A percentile compares a stretch with the other conserved stretches of the same genome.
These are phyloP conservation scores for Carterocephalus palaemon DNA, from an alignment of 2,888 invertebrate species.

Conservation along the genomic window DNA sequence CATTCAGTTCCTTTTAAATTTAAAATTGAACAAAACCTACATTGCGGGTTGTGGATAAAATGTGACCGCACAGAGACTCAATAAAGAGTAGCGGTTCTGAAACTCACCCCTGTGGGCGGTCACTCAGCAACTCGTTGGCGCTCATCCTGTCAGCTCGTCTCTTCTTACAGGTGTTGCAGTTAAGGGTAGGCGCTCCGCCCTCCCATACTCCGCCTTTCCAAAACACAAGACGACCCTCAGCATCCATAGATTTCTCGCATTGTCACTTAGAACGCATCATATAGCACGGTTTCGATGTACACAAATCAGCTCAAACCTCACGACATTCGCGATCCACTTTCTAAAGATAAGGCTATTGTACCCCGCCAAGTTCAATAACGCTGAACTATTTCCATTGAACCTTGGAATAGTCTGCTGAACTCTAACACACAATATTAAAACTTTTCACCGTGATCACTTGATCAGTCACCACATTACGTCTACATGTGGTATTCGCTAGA, in stretches of 20 bases:
- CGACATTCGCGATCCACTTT: slow-evolving; percentile 22
- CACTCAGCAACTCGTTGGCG: slow-evolving; percentile 42
- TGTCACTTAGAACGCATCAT: slow-evolving; percentile 25
- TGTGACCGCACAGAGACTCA: too few species aligned
- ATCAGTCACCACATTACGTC: slow-evolving; percentile 44
- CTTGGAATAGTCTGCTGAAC: slow-evolving; percentile 34
- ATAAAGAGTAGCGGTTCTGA: background rate
- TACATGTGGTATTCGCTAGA: slow-evolving; percentile 43
- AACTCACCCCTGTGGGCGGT: slow-evolving; percentile 63
- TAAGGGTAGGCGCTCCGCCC: slow-evolving; percentile 64
- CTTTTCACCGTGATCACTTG: slow-evolving; percentile 42
- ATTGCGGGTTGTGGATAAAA: too few species aligned
- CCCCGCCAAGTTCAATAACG: slow-evolving; percentile 22
- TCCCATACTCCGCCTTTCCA: slow-evolving; percentile 73
- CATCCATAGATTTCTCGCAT: slow-evolving; percentile 59
- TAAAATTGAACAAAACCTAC: too few species aligned
- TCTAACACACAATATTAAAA: slow-evolving; percentile 38
- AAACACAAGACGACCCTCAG: slow-evolving; percentile 68
- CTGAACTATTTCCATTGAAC: slow-evolving; percentile 37
- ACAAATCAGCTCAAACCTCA: slow-evolving; percentile 25
- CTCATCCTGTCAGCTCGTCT: slow-evolving; percentile 68
- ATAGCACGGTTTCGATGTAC: slow-evolving; percentile 8
- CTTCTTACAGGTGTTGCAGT: slow-evolving; percentile 70
- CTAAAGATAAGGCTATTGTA: background rate
- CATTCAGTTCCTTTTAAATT: too few species aligned